Evolutionary conservation across 2,797 vertebrate genomes (phyloP).

Genomic region (Paedocypris micromegethes): DNA sequence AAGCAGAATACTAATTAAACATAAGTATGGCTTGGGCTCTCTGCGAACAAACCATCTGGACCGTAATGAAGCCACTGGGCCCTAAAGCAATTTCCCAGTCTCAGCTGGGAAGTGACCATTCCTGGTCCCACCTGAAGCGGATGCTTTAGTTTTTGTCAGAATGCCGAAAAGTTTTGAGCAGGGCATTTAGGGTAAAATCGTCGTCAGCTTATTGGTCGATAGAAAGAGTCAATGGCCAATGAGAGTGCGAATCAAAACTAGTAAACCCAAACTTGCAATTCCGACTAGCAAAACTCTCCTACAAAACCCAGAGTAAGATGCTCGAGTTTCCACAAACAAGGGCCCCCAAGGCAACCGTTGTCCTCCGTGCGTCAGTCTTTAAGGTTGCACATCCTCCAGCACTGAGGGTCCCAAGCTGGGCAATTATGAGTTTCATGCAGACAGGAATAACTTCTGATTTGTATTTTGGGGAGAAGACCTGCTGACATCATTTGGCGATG

Average conservation of each 20-base stretch:
- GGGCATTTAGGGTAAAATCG: conserved; percentile 5
- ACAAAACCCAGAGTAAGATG: conserved; percentile 1
- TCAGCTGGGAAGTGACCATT: conserved; percentile 23
- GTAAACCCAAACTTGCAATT: neutral
- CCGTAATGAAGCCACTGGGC: conserved; percentile 59
- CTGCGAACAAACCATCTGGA: conserved; percentile 63
- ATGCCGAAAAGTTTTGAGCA: conserved; percentile 2
- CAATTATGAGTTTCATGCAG: conserved; percentile 38
- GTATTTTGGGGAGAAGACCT: conserved; percentile 15
- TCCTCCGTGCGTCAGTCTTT: conserved; percentile 25
- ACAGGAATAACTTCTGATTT: conserved; percentile 22
- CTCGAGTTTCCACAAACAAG: conserved; percentile 26
- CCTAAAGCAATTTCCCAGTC: conserved; percentile 44
- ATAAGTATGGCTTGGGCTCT: conserved; percentile 19
- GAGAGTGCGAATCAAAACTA: neutral
- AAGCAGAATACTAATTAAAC: conserved; percentile 28
- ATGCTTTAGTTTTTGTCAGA: conserved; percentile 9
- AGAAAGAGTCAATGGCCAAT: conserved; percentile 9
- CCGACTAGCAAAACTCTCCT: neutral
- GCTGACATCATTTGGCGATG: conserved; percentile 14
- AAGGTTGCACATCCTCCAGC: conserved; percentile 1
- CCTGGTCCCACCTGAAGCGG: conserved; percentile 22
- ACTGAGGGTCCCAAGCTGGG: conserved; percentile 28
- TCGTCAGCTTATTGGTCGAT: neutral
- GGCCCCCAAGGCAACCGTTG: conserved; percentile 21